phyloP scores from a whole-genome alignment of 2,888 invertebrate genomes.

The Crocallis elinguaria region DNA sequence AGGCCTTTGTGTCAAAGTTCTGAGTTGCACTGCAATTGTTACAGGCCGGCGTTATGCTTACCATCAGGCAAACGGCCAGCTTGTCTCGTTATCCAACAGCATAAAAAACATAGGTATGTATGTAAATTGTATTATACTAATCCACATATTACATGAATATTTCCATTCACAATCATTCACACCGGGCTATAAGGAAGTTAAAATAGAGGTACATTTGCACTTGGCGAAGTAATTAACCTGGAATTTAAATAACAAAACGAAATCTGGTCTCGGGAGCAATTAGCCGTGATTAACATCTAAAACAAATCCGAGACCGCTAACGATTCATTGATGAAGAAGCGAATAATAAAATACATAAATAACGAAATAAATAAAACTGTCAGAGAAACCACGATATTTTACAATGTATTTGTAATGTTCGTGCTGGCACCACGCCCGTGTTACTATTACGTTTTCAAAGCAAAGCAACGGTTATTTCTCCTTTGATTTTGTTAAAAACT shows the following conservation, averaged over 20 bases:
- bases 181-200: slow-evolving; percentile 13
- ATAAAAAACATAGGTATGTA: too few species aligned
- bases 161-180: slow-evolving; percentile 10
- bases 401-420: slow-evolving; percentile 59
- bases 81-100: too few species aligned
- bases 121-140: background rate
- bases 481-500: slow-evolving; percentile 11
- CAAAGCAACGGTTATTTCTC: slow-evolving; percentile 54
- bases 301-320: slow-evolving; percentile 14
- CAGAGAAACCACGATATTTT: slow-evolving; percentile 46
- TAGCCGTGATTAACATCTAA: slow-evolving; percentile 10
- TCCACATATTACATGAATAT: background rate
- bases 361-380: slow-evolving; percentile 47
- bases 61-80: too few species aligned
- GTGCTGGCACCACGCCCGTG: slow-evolving; percentile 62
- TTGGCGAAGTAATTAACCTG: slow-evolving; percentile 2
- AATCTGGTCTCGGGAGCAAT: slow-evolving; percentile 1
- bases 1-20: too few species aligned
- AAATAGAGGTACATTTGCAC: background rate
- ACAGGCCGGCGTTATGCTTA: too few species aligned
- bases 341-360: slow-evolving; percentile 29
- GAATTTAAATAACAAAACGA: slow-evolving; percentile 1
- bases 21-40: too few species aligned
- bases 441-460: slow-evolving; percentile 55
- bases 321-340: slow-evolving; percentile 25